These are phyloP conservation scores for Lates calcarifer DNA, from an alignment of 2,113 vertebrate genomes.

Conservation along the genomic window DNA sequence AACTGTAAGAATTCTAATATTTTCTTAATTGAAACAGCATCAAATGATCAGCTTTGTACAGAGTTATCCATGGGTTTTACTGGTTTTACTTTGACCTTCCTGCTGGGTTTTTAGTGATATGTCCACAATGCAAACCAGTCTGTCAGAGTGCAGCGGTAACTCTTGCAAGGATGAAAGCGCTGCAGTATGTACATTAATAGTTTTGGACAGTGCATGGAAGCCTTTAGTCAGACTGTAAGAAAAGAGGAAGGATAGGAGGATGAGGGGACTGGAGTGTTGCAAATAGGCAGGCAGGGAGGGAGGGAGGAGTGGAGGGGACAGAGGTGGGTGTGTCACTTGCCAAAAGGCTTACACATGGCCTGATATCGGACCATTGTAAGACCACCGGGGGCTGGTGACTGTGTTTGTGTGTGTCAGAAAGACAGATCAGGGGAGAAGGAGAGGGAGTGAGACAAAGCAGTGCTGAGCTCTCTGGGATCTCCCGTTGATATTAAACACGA, in stretches of 20 bases:
- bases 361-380: constrained; percentile 49
- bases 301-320: neutral
- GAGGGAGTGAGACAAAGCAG: constrained; percentile 1
- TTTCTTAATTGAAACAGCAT: neutral
- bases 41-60: neutral
- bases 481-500: constrained; percentile 10
- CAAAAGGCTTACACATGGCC: constrained; percentile 37
- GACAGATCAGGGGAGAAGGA: neutral
- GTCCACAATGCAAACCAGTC: neutral
- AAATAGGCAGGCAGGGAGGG: neutral
- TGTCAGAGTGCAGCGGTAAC: neutral
- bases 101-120: neutral
- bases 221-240: neutral
- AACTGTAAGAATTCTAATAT: neutral
- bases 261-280: neutral
- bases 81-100: neutral
- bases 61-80: neutral
- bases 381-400: constrained; percentile 2
- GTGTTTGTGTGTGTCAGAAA: constrained; percentile 7
- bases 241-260: neutral
- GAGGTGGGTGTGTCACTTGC: constrained; percentile 32
- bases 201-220: neutral
- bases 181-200: neutral
- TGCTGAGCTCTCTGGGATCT: constrained; percentile 1
- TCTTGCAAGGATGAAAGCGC: too few relatives aligned